These are phyloP conservation scores for Lepus europaeus DNA, from an alignment of 2,113 vertebrate genomes.

Conservation along the genomic window DNA sequence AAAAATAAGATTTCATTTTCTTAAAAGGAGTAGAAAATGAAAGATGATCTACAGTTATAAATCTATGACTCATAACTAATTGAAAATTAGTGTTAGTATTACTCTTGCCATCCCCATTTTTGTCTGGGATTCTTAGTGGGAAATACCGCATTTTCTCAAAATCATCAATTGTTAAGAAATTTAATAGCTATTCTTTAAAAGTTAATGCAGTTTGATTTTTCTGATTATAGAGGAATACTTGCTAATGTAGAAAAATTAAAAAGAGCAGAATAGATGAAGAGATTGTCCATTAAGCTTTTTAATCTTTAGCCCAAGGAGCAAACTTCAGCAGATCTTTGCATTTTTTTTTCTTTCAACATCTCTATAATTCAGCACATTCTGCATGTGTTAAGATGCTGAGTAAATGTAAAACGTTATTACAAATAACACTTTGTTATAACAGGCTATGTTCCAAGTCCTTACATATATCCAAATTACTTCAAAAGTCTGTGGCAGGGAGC, in stretches of 20 bases:
- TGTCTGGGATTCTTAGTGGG: not conserved
- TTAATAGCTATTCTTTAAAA: not conserved
- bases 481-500: too few relatives aligned
- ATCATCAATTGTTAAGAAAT: not conserved
- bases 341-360: not conserved
- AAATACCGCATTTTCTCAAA: not conserved
- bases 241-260: not conserved
- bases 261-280: not conserved
- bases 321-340: not conserved
- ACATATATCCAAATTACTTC: too few relatives aligned
- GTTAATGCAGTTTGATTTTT: not conserved
- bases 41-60: not conserved
- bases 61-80: not conserved
- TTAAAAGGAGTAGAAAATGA: not conserved
- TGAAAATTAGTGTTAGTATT: not conserved
- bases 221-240: not conserved
- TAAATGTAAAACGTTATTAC: not conserved
- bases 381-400: not conserved
- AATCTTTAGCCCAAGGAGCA: not conserved
- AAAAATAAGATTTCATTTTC: not conserved
- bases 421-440: not conserved
- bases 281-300: slow-evolving; percentile 20
- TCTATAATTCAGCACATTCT: not conserved
- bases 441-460: not conserved
- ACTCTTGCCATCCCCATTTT: not conserved